Base-by-base conservation (phyloP, 1,140 invertebrate genomes). In the Maconellicoccus hirsutus region DNA sequence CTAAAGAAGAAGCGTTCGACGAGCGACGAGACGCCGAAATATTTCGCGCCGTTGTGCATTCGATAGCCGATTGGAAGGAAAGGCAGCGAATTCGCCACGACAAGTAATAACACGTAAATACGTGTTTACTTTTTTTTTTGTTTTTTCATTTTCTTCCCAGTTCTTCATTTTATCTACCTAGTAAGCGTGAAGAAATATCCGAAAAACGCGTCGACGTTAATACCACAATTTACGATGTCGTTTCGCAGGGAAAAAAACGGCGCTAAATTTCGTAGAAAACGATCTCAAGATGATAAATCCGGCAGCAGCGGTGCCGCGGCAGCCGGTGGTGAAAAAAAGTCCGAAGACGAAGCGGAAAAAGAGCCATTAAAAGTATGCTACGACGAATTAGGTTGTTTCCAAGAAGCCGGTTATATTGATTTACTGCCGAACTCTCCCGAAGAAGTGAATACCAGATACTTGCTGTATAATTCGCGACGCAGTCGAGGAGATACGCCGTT, bases 341-440 rank as follows among this genome's bases (percentile, higher is more conserved):
- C 25, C 3, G 61, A 66, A 3, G 84, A 78, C 79, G 88, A 78
- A 80, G 88, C 73, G 86, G 87, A 12, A 82, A 85, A 16, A 86
- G 61, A 66, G 16, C 61, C 61, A 23, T 66, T 87, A 66, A 85
- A 86, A 10, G 88, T 94, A 0, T 98, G 95, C 77, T 98, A 97
- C 77, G 86, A 86, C 1, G 89, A 93, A 70, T 83, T 96, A n/a
- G 94, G 94, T 4, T 98, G 95, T 77, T 97, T 96, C 80, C 89
- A 91, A 74, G 92, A 94, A 74, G 88, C 91, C 1, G 89, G 91
- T 72, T 96, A 96, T 78, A 78, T 96, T 75, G 92, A 94, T 79
- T 91, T 94, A 81, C 78, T 95, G 14, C 94, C 93, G 1, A 88
- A 89, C 38, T 82, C 87, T n/a, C 94, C 92, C 0, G 87, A 93